Percentiles rank a stretch among this genome's conserved stretches.
Evolutionary conservation across 2,888 invertebrate genomes (phyloP).

Genomic region (Ellobium chinense): DNA sequence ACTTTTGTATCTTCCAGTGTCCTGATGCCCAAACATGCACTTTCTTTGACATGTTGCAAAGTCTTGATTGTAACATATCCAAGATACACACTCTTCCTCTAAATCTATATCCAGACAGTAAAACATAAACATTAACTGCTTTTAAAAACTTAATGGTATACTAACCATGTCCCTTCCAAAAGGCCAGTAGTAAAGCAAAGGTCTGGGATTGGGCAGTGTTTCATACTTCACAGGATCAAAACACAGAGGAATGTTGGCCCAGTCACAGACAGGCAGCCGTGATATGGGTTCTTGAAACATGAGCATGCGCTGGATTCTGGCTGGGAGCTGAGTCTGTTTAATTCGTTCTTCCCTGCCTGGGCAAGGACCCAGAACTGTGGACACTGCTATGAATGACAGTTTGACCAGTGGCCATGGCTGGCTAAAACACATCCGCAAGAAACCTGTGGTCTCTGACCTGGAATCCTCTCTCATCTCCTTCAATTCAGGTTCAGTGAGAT

Average conservation of each 20-base stretch:
- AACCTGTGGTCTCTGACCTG: not conserved
- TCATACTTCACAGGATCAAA: constrained; percentile 9
- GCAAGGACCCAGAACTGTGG: not conserved
- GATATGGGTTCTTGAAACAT: constrained; percentile 24
- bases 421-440: not conserved
- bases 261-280: constrained; percentile 3
- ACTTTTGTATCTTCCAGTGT: no score
- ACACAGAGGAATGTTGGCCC: constrained; percentile 14
- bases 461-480: no score
- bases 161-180: constrained; percentile 12
- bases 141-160: no score
- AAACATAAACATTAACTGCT: no score
- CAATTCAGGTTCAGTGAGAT: not conserved
- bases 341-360: constrained; percentile 13
- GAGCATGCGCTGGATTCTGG: constrained; percentile 3
- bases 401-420: constrained; percentile 1
- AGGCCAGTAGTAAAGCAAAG: constrained; percentile 15
- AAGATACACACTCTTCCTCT: no score
- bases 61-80: no score
- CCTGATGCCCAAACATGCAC: no score
- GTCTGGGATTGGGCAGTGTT: not conserved
- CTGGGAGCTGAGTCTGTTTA: not conserved
- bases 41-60: no score
- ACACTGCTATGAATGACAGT: not conserved
- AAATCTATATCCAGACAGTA: no score